These are phyloP conservation scores for Mythimna vitellina DNA, from an alignment of 2,888 invertebrate genomes.

Conservation along the genomic window DNA sequence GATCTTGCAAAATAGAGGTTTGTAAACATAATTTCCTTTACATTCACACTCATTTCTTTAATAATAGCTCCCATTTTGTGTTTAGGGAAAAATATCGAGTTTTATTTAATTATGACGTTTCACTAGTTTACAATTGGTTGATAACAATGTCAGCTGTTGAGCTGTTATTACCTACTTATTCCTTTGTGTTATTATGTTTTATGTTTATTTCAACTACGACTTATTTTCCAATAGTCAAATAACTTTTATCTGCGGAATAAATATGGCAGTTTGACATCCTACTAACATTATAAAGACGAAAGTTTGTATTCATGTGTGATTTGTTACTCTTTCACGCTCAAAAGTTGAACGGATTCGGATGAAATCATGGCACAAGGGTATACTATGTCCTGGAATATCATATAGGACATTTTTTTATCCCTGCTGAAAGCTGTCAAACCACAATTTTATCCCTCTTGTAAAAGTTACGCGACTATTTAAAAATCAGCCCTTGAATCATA, in stretches of 20 bases:
- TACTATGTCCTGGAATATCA: too few relatives aligned
- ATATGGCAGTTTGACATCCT: neutral
- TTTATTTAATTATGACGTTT: neutral
- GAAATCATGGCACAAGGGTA: too few relatives aligned
- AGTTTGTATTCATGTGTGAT: too few relatives aligned
- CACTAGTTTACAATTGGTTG: neutral
- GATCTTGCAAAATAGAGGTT: neutral
- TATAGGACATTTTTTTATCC: too few relatives aligned
- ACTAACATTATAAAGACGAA: too few relatives aligned
- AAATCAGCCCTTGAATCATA: neutral
- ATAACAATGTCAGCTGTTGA: neutral
- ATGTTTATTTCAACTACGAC: neutral
- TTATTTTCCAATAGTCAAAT: neutral
- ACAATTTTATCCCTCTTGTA: neutral
- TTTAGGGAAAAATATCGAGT: neutral
- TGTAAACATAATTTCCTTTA: neutral
- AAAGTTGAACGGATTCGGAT: too few relatives aligned
- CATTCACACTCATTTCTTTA: neutral
- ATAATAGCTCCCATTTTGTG: neutral
- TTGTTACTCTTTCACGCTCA: too few relatives aligned
- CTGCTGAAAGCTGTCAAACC: too few relatives aligned
- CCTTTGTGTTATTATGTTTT: too few relatives aligned
- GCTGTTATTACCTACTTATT: too few relatives aligned
- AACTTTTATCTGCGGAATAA: neutral
- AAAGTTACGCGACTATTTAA: neutral